Percentiles rank a stretch among this genome's conserved stretches.
These are phyloP conservation scores for Oryzaephilus surinamensis DNA, from an alignment of 1,140 invertebrate genomes.

Conservation along the genomic window DNA sequence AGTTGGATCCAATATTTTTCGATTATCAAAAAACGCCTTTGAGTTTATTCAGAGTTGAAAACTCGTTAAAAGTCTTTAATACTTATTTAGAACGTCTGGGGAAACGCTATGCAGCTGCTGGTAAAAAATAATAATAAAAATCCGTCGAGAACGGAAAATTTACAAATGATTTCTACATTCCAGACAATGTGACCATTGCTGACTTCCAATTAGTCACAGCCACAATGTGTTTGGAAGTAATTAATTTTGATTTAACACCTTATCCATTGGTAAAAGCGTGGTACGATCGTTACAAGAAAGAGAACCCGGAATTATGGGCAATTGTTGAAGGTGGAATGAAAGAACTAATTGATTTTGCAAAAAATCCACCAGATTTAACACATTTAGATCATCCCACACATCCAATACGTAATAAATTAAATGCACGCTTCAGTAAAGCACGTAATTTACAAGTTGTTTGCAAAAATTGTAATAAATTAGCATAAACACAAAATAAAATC, in stretches of 20 bases:
- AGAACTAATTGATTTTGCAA: constrained; percentile 50
- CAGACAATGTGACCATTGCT: constrained; percentile 58
- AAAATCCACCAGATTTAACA: constrained; percentile 57
- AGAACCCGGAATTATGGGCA: constrained; percentile 55
- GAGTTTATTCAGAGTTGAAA: constrained; percentile 52
- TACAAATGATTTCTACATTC: constrained; percentile 12
- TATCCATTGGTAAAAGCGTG: constrained; percentile 50
- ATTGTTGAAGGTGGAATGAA: constrained; percentile 54
- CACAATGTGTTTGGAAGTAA: constrained; percentile 60
- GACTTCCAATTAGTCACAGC: constrained; percentile 59
- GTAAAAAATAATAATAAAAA: constrained; percentile 26
- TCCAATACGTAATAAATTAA: constrained; percentile 48
- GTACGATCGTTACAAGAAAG: constrained; percentile 56
- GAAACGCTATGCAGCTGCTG: constrained; percentile 51
- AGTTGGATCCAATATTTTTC: constrained; percentile 64
- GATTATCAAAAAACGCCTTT: constrained; percentile 55
- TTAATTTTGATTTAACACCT: constrained; percentile 50
- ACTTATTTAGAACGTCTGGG: constrained; percentile 49
- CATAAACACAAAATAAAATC: too few species aligned
- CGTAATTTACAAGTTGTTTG: too few species aligned
- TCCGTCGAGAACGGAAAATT: not conserved
- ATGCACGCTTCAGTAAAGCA: too few species aligned
- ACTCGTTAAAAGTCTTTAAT: constrained; percentile 54
- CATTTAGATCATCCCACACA: constrained; percentile 59
- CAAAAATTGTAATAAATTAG: too few species aligned